Evolutionary conservation across 2,113 vertebrate species (phyloP), one percentile per base, ranked within the genome.

Genomic region (Vulpes ferrilata): DNA sequence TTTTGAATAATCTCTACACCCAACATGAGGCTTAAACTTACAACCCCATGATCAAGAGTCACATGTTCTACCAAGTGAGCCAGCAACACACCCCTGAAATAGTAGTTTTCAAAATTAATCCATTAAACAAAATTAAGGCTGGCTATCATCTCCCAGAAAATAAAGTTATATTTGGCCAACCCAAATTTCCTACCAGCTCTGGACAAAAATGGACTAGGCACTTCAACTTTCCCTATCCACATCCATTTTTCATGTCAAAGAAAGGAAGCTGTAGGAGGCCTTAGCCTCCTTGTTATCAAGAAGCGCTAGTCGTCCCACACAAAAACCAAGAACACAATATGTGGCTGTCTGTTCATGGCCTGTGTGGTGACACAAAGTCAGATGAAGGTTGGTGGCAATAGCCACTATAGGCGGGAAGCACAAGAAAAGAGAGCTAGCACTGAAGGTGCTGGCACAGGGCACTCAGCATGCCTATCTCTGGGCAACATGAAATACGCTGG

Each of bases 91-190:
- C 25, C 43, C 23, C 7, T 78, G 74, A 78, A 51, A 78, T 30
- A 16, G 25, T 62, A 55, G 4, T 88, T 90, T 85, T 69, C 1
- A 67, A 59, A 95, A 80, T 27, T 62, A 38, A 55, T 27, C 51
- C 5, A 22, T 30, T 93, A 81, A 69, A 88, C 90, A 84, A 91
- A 88, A 91, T 55, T 32, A 83, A 88, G 78, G 59, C 81, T 96
- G 59, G n/a, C 25, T 87, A 83, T 69, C 88, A 80, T 20, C 16
- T 22, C 19, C 84, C 91, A 81, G 20, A 60, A 92, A 85, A 78
- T 74, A 90, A 91, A 79, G 59, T 84, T 90, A 3, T 20, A 60
- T 74, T 57, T 48, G 89, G 38, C 27, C 17, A 95, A 84, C 20
- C 43, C 11, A 95, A 80, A 85, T 60, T 83, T 76, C 32, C 62